Evolutionary conservation across 2,888 invertebrate species (phyloP).

Genomic region (Tenthredo scrophulariae): DNA sequence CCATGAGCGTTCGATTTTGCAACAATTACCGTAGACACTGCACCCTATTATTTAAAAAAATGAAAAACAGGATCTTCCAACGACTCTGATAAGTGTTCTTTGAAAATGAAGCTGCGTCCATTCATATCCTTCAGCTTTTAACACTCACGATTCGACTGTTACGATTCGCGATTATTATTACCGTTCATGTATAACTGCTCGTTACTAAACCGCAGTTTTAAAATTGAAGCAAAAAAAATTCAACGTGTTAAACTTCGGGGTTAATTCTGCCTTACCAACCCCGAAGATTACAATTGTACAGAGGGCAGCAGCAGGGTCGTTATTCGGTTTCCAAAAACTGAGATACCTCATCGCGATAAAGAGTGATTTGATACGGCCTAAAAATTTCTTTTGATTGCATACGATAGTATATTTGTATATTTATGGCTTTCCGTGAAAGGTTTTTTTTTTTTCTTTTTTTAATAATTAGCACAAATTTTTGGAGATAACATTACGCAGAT

Average conservation of each 20-base stretch:
- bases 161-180: too few species aligned
- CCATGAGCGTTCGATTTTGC: background rate
- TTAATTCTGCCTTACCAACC: slow-evolving; percentile 38
- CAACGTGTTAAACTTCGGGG: background rate
- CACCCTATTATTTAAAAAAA: background rate
- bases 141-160: background rate
- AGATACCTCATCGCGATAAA: background rate
- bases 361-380: background rate
- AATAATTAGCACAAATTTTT: too few species aligned
- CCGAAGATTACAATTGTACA: slow-evolving; percentile 23
- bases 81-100: background rate
- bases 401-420: too few species aligned
- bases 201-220: background rate
- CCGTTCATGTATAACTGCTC: background rate
- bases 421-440: too few species aligned
- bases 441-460: too few species aligned
- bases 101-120: background rate
- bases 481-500: too few species aligned
- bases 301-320: slow-evolving; percentile 43
- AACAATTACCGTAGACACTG: background rate
- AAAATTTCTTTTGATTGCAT: too few species aligned
- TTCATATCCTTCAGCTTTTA: background rate
- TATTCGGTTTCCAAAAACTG: background rate
- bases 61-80: background rate
- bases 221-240: background rate